Evolutionary conservation across 2,797 vertebrate species (phyloP).

Genomic region (Helicolenus hilgendorfi): DNA sequence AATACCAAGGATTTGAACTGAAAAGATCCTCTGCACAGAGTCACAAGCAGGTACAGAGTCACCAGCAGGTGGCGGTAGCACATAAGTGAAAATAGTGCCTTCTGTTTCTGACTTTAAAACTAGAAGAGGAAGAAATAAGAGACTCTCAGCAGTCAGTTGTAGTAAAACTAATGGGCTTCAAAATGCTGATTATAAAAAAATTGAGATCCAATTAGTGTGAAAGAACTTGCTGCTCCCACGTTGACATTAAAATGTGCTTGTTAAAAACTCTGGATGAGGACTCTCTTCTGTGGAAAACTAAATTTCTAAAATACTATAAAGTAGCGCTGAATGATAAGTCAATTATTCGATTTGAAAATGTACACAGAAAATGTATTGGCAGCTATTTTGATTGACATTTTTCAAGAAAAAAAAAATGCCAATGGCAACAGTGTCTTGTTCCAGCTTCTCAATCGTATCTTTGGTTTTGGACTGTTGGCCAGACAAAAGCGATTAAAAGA

Average conservation of each 20-base stretch:
- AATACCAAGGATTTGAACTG: not conserved
- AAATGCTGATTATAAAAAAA: not conserved
- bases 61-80: slow-evolving; percentile 71
- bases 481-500: too few relatives aligned
- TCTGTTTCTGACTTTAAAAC: not conserved
- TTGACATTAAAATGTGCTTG: not conserved
- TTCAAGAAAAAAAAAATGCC: not conserved
- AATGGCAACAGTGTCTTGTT: too few relatives aligned
- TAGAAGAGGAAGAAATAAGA: not conserved
- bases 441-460: too few relatives aligned
- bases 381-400: not conserved
- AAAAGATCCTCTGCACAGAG: not conserved
- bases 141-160: not conserved
- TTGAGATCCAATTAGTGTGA: not conserved
- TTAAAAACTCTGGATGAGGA: not conserved
- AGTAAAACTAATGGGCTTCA: not conserved
- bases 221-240: not conserved
- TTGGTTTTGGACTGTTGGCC: fast-evolving
- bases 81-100: not conserved
- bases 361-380: not conserved
- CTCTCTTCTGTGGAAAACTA: not conserved
- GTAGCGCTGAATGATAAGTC: not conserved
- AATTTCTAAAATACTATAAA: not conserved
- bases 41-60: not conserved
- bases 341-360: not conserved